Evolutionary conservation across 2,888 invertebrate genomes (phyloP).

Genomic region (Physocephala rufipes): DNA sequence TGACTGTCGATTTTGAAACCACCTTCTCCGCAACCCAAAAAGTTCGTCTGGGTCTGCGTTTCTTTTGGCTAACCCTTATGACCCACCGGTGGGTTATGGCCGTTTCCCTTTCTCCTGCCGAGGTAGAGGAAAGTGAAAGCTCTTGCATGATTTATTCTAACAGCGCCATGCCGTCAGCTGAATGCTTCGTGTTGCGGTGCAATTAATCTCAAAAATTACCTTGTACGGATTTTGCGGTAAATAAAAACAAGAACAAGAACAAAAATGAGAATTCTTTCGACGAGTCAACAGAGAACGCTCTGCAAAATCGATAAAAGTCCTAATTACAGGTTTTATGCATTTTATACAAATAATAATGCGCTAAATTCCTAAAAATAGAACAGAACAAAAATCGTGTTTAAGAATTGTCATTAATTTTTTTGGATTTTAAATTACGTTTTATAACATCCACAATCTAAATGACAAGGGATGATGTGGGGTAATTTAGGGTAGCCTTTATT

Average conservation of each 20-base stretch:
- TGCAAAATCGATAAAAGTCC: constrained; percentile 13
- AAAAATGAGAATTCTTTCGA: neutral
- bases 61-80: neutral
- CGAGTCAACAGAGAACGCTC: neutral
- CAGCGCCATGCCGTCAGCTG: constrained; percentile 32
- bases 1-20: neutral
- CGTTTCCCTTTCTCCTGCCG: neutral
- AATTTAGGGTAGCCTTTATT: too few species aligned
- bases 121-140: constrained; percentile 42
- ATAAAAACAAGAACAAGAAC: constrained; percentile 9
- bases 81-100: neutral
- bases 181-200: constrained; percentile 43
- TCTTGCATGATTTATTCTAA: constrained; percentile 43
- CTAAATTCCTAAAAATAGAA: neutral
- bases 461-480: too few species aligned
- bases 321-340: constrained; percentile 7
- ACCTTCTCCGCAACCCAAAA: neutral
- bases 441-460: too few species aligned
- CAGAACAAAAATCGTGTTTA: neutral
- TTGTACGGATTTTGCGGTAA: constrained; percentile 27
- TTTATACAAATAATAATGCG: constrained; percentile 13
- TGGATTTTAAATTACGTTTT: too few species aligned
- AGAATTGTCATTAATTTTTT: neutral
- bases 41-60: neutral
- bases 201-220: constrained; percentile 41